A percentile compares a stretch with the other conserved stretches of the same genome.
Evolutionary conservation across 2,888 invertebrate genomes (phyloP).

Genomic region (Protophormia terraenovae): DNA sequence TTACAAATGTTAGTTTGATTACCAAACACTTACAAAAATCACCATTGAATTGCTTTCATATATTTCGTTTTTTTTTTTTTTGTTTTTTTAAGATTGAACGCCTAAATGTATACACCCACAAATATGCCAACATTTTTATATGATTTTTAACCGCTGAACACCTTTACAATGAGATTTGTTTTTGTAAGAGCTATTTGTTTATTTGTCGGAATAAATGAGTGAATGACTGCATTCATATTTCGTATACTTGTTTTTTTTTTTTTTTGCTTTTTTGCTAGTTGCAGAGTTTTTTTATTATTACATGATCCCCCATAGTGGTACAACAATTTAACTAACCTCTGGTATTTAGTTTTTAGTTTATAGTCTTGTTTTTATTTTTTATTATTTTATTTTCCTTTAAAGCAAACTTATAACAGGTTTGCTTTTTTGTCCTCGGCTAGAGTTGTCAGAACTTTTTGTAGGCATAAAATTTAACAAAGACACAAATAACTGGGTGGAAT

Average conservation of each 20-base stretch:
- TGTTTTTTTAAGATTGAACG: conserved; percentile 1
- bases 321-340: conserved; percentile 56
- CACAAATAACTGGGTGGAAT: neutral
- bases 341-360: conserved; percentile 40
- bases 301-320: conserved; percentile 44
- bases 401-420: conserved; percentile 15
- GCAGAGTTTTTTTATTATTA: conserved; percentile 10
- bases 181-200: neutral
- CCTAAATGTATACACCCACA: conserved; percentile 26
- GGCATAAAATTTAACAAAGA: conserved; percentile 5
- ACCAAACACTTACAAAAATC: conserved; percentile 28
- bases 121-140: conserved; percentile 7
- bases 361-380: neutral
- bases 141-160: neutral
- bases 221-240: conserved; percentile 44
- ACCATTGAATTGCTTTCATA: neutral
- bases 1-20: conserved; percentile 23
- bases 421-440: neutral
- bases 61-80: too few relatives aligned
- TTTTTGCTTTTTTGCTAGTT: neutral
- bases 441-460: neutral
- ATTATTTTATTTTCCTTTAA: neutral
- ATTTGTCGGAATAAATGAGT: conserved; percentile 31
- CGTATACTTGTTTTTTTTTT: neutral
- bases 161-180: neutral